Evolutionary conservation across 2,797 vertebrate species (phyloP).

Genomic region (Graptemys geographica): DNA sequence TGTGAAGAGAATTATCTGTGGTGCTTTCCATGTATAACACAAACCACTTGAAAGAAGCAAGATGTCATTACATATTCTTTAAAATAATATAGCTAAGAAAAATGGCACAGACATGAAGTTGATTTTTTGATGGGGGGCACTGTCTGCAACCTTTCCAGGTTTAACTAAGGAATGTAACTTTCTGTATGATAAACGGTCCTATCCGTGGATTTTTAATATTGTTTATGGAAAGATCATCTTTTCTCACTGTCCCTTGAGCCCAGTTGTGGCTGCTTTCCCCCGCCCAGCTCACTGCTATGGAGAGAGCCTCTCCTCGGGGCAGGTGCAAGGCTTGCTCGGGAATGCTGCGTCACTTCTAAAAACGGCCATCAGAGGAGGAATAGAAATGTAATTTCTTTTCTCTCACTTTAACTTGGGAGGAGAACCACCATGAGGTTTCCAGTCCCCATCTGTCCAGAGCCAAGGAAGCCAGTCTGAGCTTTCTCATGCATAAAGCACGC

Average conservation of each 20-base stretch:
- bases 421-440: neutral
- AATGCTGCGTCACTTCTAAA: neutral
- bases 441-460: neutral
- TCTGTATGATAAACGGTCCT: neutral
- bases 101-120: neutral
- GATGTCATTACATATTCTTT: rapidly evolving
- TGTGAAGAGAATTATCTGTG: neutral
- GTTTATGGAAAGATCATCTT: neutral
- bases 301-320: neutral
- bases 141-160: neutral
- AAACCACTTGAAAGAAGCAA: neutral
- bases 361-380: too few species aligned
- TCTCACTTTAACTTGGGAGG: neutral
- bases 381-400: neutral
- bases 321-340: neutral
- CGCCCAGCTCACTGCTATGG: too few species aligned
- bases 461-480: neutral
- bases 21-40: rapidly evolving
- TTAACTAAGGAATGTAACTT: neutral
- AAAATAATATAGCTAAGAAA: neutral
- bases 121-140: neutral
- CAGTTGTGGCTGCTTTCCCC: rapidly evolving
- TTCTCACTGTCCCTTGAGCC: neutral
- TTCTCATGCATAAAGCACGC: rapidly evolving
- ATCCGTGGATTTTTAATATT: neutral